Base-by-base conservation (phyloP, 2,888 invertebrate genomes). In the Catocala sponsa region DNA sequence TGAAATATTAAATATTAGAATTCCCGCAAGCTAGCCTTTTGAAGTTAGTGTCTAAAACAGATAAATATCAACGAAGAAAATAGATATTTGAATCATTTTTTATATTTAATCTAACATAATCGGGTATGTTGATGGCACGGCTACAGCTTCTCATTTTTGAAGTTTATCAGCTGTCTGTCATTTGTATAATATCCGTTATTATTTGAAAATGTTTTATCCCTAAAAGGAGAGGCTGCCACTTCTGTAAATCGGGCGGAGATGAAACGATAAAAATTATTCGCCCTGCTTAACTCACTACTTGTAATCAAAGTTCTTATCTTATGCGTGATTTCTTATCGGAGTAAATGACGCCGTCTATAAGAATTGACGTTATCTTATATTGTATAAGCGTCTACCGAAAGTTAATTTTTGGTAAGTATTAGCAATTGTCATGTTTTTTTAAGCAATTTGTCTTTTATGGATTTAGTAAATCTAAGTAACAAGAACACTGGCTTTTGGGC, bases 111-210 rank as follows among this genome's bases (percentile, higher is more conserved):
- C 52, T 53, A 13, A 56, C 57, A 52, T 61, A 57, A 64, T 65
- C 58, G 55, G 48, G 51, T 54, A 63, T 33, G 69, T 67, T 69
- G 43, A 46, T 53, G 65, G 60, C 68, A 70, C 65, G 51, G 60
- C 53, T 55, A 59, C 60, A 43, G 52, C 53, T 63, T 66, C 59
- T 67, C 35, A 7, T 50, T 83, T 79, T 75, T 76, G 76, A 82
- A 79, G 70, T 81, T 80, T 82, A 81, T 80, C 81, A 83, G 79
- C 74, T 79, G 74, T n/a, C n/a, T n/a, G n/a, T n/a, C n/a, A n/a
- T n/a, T n/a, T n/a, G n/a, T n/a, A n/a, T 79, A 82, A 86, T 86
- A 86, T 87, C 86, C 86, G 82, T 77, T 76, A 78, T 80, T 82
- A 79, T 83, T 82, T 67, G 72, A 70, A 79, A 83, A 81, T 75